phyloP scores from a whole-genome alignment of 2,113 vertebrate genomes.

The Capra hircus region DNA sequence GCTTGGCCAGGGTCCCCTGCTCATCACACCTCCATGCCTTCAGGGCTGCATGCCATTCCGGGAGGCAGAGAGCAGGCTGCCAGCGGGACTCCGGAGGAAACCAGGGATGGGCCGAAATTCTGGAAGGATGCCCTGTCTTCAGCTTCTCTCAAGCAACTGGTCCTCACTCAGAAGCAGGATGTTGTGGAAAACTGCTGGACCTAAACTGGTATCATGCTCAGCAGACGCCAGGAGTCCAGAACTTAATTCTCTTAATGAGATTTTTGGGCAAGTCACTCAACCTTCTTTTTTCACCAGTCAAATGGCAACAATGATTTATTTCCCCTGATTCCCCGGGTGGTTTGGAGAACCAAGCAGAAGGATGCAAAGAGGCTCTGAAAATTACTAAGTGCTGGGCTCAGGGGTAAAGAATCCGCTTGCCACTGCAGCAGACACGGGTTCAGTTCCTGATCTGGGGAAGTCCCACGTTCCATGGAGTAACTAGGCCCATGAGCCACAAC shows the following conservation, averaged over 20 bases:
- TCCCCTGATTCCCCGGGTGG: background rate
- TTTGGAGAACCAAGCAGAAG: background rate
- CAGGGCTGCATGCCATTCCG: background rate
- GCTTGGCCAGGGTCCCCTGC: background rate
- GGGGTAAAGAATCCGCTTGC: background rate
- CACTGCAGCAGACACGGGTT: background rate
- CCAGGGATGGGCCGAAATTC: background rate
- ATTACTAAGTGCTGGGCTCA: background rate
- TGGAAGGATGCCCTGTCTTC: background rate
- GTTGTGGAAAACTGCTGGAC: background rate
- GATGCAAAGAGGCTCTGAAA: background rate
- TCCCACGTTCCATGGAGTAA: background rate
- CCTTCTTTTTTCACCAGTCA: background rate
- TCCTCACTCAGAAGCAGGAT: background rate
- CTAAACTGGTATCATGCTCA: background rate
- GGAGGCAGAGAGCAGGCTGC: background rate
- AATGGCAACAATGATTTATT: background rate
- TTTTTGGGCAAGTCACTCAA: background rate
- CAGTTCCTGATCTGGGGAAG: background rate
- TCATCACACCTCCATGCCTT: background rate
- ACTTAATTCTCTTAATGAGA: constrained; percentile 2
- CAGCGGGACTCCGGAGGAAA: background rate
- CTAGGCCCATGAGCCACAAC: accelerated
- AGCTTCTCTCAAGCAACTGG: background rate
- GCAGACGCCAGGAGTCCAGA: background rate